Evolutionary conservation across 1,140 invertebrate genomes (phyloP), one percentile per base, ranked within the genome.

Genomic region (Phocides pigmalion): DNA sequence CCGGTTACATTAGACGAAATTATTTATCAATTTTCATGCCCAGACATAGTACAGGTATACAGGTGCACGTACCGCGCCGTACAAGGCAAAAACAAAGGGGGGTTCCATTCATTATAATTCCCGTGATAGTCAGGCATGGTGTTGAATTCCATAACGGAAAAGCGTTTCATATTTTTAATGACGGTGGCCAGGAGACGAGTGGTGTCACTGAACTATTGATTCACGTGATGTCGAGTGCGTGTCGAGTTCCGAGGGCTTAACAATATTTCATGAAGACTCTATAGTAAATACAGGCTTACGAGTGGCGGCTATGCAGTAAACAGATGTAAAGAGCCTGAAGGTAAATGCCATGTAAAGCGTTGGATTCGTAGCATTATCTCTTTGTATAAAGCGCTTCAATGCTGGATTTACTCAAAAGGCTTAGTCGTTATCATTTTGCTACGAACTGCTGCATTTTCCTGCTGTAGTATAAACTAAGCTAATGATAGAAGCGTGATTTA

Each of bases 141-240:
- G 50, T 51, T 37, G 49, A 37, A 54, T 54, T 39, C 50, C 32
- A 53, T 53, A 37, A 53, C 32, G 50, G 50, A 39, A 49, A 49
- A 49, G 19, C 35, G 51, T 39, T 49, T 49, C 35, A 54, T 41
- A 41, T 58, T 25, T 58, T 58, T 58, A 58, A 58, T 58, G 54
- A 58, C 54, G 51, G 54, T 59, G 47, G 50, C 50, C 28, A 47
- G 44, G 9, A 50, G 58, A 41, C 50, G 65, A 44, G 50, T 51
- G 49, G 50, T 42, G 65, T 67, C 65, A 49, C 51, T 56, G 65
- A 67, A 54, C 65, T 67, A 67, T 67, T 46, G 65, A 67, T 67
- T 49, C 14, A 12, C 19, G 58, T 46, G 37, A 12, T 14, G 44
- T 25, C 5, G n/a, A 17, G 22, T 49, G 64, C 6, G 25, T 28